Base-by-base conservation (phyloP, 2,888 invertebrate genomes). In the Agapostemon virescens region DNA sequence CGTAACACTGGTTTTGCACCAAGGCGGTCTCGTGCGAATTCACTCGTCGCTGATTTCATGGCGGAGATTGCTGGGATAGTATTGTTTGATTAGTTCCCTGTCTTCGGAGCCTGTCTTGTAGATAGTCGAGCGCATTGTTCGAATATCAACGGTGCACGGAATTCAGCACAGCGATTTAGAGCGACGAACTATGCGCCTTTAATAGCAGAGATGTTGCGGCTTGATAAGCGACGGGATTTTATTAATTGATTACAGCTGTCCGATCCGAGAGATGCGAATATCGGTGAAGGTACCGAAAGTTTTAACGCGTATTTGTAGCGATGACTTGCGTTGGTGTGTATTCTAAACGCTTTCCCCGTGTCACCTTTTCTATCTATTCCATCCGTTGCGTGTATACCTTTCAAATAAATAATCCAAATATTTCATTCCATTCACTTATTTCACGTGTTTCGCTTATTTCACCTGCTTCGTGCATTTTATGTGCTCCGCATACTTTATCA, bases 31-130 rank as follows among this genome's bases (percentile, higher is more conserved):
- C 52, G 52, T 23, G 58, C 58, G 58, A 30, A 58, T 58, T 58
- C 26, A 52, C 58, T 26, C 58, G 58, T 58, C 30, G 58, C 58
- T 30, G 26, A 58, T 58, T 30, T 30, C 58, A 26, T 15, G 58
- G 17, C 58, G 26, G 26, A 30, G 58, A 58, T 58, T 30, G 17
- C 58, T 58, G 26, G 58, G 58, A 58, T 58, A 58, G 58, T 58
- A 58, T 58, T 58, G 58, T 58, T 58, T 58, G 58, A 58, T 58
- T 58, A 58, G 30, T 58, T 58, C 58, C 30, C 58, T 30, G 58
- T 30, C 58, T 58, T 58, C 58, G 30, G 58, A 17, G 58, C 58
- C 30, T 30, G 58, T 58, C 58, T 58, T 30, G 58, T 17, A 26
- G 58, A 58, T 58, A 30, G 58, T 26, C 58, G 58, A 30, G 17